Evolutionary conservation across 2,888 invertebrate species (phyloP), one percentile per base, ranked within the genome.

Genomic region (Dastarcus helophoroides): DNA sequence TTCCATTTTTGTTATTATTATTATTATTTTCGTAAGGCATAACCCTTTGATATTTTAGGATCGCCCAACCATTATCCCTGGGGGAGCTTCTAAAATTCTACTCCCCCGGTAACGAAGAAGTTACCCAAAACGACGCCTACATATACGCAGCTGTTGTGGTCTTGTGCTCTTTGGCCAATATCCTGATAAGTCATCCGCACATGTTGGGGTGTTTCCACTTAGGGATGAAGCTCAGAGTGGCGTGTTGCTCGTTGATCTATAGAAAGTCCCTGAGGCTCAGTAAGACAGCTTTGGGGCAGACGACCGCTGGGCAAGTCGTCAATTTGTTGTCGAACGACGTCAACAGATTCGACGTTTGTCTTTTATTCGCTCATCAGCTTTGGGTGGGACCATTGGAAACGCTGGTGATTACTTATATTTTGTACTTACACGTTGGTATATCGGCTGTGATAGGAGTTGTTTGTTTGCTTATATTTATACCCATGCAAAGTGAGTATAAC

Each of bases 321-420:
- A 94, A 94, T 58, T 71, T 95, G n/a, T 65, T 97, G 34, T 90
- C 94, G 1, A 97, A 94, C 54, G 95, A 97, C 60, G 88, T 95
- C 40, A 85, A 83, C 49, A 73, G 89, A 35, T 88, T 91, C 58
- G 90, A 91, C 58, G 71, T 83, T 60, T 79, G 80, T 5, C 69
- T 79, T 11, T 63, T 85, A 29, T 86, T 86, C 54, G 61, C 85
- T 11, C 82, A 88, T 56, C 88, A 84, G 50, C 60, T 91, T 3
- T 79, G 88, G 70, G 65, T 88, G 12, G 84, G 83, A 0, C 90
- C 90, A 0, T 53, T 89, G 1, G 81, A 89, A 58, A 79, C 83
- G 10, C 51, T 76, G 0, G 68, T 83, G 22, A 76, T 84, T n/a
- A 71, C 82, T 3, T 76, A 71, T 48, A 69, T 89, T 6, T 75